These are phyloP conservation scores for Nephila pilipes DNA, from an alignment of 1,140 invertebrate species.

Conservation along the genomic window DNA sequence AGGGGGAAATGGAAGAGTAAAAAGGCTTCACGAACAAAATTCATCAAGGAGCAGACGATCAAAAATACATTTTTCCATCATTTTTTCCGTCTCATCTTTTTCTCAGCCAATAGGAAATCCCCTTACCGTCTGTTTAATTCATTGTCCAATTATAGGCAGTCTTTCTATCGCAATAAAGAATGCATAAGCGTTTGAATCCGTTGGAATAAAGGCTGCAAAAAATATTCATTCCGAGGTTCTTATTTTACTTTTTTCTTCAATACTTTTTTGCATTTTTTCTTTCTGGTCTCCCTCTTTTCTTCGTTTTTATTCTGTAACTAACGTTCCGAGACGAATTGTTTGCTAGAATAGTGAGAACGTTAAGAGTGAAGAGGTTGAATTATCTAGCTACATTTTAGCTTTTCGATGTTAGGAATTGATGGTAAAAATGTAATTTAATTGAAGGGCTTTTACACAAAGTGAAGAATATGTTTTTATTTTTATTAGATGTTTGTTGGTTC, in stretches of 20 bases:
- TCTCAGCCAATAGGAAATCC: constrained; percentile 41
- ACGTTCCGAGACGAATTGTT: constrained; percentile 14
- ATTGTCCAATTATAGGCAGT: constrained; percentile 61
- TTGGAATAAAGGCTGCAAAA: constrained; percentile 11
- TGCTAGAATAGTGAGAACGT: background rate
- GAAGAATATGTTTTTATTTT: background rate
- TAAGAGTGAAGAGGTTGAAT: background rate
- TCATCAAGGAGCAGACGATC: constrained; percentile 29
- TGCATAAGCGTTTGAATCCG: constrained; percentile 20
- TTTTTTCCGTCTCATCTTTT: constrained; percentile 27
- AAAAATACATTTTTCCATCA: constrained; percentile 62
- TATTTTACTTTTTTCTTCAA: background rate
- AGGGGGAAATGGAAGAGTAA: background rate
- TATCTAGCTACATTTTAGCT: constrained; percentile 32
- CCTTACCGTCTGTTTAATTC: constrained; percentile 63
- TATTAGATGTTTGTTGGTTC: background rate
- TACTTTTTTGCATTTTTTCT: background rate
- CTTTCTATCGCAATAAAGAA: constrained; percentile 68
- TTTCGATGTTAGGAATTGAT: background rate
- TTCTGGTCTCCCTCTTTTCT: background rate
- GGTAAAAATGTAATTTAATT: background rate
- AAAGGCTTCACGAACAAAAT: constrained; percentile 44
- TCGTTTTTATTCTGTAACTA: constrained; percentile 32
- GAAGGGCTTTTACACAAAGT: background rate
- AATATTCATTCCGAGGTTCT: constrained; percentile 14